Evolutionary conservation across 1,140 invertebrate genomes (phyloP).

Genomic region (Calosoma granatense): DNA sequence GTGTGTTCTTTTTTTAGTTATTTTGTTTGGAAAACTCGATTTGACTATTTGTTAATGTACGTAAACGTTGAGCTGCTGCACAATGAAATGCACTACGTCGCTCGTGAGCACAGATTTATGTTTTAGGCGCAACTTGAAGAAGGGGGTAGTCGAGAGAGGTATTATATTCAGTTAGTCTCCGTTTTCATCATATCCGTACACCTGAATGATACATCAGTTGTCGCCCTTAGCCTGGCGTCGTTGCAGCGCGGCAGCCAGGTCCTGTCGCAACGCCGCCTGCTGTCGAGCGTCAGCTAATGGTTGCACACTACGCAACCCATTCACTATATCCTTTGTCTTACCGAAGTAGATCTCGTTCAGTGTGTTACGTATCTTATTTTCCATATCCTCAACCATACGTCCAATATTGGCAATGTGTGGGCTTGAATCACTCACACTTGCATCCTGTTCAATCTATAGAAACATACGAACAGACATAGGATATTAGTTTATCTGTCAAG

Average conservation of each 20-base stretch:
- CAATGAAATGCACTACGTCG: neutral
- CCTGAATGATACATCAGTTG: constrained; percentile 35
- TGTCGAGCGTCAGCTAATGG: constrained; percentile 73
- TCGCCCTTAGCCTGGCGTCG: constrained; percentile 56
- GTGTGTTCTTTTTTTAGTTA: too few species aligned
- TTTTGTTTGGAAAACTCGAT: neutral
- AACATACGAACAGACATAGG: constrained; percentile 2
- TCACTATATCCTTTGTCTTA: constrained; percentile 98
- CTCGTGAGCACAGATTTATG: neutral
- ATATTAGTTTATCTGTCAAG: too few species aligned
- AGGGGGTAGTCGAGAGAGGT: neutral
- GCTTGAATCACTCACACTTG: constrained; percentile 76
- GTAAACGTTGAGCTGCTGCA: neutral
- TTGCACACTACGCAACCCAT: constrained; percentile 85
- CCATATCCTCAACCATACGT: constrained; percentile 94
- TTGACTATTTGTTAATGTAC: neutral
- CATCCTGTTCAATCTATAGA: constrained; percentile 79
- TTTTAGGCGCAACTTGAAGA: neutral
- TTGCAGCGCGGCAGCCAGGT: constrained; percentile 72
- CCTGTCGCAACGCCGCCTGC: constrained; percentile 74
- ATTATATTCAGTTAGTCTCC: neutral
- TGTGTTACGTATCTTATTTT: constrained; percentile 98
- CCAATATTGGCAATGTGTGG: constrained; percentile 99
- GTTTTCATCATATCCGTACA: neutral
- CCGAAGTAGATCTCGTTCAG: constrained; percentile 99